These are phyloP conservation scores for Clarias macrocephalus DNA, from an alignment of 2,113 vertebrate genomes.

Conservation along the genomic window DNA sequence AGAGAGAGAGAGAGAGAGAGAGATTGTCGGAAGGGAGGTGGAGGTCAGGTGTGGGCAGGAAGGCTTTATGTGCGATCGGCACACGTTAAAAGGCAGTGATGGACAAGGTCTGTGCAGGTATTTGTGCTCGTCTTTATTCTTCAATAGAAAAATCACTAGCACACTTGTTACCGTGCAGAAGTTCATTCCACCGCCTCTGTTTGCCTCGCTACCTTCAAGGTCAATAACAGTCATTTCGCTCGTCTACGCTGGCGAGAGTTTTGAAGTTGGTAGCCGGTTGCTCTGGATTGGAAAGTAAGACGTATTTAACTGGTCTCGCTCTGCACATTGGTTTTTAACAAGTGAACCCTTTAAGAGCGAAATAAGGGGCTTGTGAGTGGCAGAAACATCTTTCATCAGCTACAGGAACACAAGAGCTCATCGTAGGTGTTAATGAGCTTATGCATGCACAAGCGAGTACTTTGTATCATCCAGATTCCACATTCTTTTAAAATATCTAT, in stretches of 20 bases:
- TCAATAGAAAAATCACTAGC: conserved; percentile 14
- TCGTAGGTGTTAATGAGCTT: not conserved
- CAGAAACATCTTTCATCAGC: not conserved
- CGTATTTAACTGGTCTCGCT: not conserved
- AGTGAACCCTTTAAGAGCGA: not conserved
- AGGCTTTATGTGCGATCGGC: conserved; percentile 39
- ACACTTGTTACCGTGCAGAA: conserved; percentile 29
- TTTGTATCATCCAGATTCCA: not conserved
- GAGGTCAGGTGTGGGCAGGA: conserved; percentile 37
- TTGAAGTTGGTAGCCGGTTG: not conserved
- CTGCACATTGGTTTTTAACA: not conserved
- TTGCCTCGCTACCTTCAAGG: not conserved
- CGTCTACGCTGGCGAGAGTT: not conserved
- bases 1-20: conserved; percentile 2
- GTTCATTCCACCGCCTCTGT: not conserved
- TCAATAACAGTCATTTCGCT: conserved; percentile 1
- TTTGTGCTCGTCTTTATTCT: conserved; percentile 35
- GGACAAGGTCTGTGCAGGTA: conserved; percentile 39
- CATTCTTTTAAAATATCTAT: not conserved
- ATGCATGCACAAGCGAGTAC: not conserved
- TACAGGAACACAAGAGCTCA: not conserved
- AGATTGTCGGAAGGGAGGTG: conserved; percentile 8
- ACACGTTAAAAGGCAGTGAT: conserved; percentile 15
- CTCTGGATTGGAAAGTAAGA: not conserved
- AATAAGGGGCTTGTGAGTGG: not conserved